Conservation (phyloP, 2,797 vertebrate species). For the Anguilla pacifica region DNA sequence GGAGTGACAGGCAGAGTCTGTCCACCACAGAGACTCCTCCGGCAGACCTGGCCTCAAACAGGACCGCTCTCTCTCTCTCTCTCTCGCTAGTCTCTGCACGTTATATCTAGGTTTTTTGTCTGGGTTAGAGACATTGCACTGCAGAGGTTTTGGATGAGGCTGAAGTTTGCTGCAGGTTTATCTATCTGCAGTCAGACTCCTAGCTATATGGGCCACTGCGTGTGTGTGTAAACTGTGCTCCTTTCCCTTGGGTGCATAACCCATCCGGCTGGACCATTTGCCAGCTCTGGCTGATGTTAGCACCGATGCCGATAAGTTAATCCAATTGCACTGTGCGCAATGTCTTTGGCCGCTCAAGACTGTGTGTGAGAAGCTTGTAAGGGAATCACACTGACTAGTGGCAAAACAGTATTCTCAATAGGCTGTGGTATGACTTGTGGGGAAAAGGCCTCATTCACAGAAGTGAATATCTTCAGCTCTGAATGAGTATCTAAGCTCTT, state of each 20-base stretch:
- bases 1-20: too few species aligned
- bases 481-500: too few species aligned
- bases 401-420: not conserved
- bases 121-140: not conserved
- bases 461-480: not conserved
- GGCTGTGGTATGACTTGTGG: not conserved
- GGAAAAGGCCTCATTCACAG: not conserved
- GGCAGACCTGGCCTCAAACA: not conserved
- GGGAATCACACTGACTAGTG: not conserved
- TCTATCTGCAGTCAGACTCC: not conserved
- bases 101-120: not conserved
- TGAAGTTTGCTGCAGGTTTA: not conserved
- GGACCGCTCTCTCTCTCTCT: not conserved
- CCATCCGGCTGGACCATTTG: not conserved
- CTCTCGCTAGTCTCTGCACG: not conserved
- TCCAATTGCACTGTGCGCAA: too few species aligned
- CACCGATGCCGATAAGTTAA: not conserved
- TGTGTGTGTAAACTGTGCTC: not conserved
- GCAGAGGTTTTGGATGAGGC: not conserved
- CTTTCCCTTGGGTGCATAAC: not conserved
- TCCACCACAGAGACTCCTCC: not conserved
- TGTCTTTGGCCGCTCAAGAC: too few species aligned
- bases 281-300: too few species aligned
- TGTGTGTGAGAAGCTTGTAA: too few species aligned
- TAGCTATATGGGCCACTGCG: not conserved